Percentiles rank a stretch among this genome's conserved stretches.
Conservation (phyloP, 2,888 invertebrate species). For the Hirudinaria manillensis region DNA sequence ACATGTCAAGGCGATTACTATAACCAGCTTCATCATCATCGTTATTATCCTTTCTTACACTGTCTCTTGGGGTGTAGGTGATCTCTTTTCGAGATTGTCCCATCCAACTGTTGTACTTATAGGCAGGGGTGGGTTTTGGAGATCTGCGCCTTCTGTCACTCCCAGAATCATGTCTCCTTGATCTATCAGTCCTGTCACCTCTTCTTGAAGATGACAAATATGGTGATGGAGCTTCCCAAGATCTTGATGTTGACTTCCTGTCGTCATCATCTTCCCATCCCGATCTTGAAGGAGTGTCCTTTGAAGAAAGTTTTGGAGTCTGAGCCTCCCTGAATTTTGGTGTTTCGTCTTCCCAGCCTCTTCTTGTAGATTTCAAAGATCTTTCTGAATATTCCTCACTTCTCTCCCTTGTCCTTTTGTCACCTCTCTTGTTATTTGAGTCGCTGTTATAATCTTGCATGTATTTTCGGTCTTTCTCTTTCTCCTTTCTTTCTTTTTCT, state of each 20-base stretch:
- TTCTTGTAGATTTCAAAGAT: slow-evolving; percentile 25
- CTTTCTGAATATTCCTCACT: slow-evolving; percentile 26
- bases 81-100: slow-evolving; percentile 61
- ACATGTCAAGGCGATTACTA: background rate
- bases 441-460: background rate
- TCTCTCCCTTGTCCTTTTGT: slow-evolving; percentile 38
- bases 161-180: background rate
- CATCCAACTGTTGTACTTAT: slow-evolving; percentile 74
- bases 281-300: slow-evolving; percentile 61
- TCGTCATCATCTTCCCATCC: slow-evolving; percentile 57
- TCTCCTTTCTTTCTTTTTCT: slow-evolving; percentile 63
- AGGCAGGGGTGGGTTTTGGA: slow-evolving; percentile 77
- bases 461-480: slow-evolving; percentile 59
- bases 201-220: slow-evolving; percentile 38
- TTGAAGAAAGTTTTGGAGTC: slow-evolving; percentile 66
- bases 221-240: slow-evolving; percentile 92
- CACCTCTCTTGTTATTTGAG: background rate
- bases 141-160: slow-evolving; percentile 53
- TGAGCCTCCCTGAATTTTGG: slow-evolving; percentile 68
- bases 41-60: slow-evolving; percentile 16
- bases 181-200: slow-evolving; percentile 13
- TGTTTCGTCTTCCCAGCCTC: slow-evolving; percentile 52
- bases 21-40: background rate
- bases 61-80: slow-evolving; percentile 47
- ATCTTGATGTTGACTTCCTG: slow-evolving; percentile 55